phyloP scores from a whole-genome alignment of 2,888 invertebrate species.

The Drosophila recens region DNA sequence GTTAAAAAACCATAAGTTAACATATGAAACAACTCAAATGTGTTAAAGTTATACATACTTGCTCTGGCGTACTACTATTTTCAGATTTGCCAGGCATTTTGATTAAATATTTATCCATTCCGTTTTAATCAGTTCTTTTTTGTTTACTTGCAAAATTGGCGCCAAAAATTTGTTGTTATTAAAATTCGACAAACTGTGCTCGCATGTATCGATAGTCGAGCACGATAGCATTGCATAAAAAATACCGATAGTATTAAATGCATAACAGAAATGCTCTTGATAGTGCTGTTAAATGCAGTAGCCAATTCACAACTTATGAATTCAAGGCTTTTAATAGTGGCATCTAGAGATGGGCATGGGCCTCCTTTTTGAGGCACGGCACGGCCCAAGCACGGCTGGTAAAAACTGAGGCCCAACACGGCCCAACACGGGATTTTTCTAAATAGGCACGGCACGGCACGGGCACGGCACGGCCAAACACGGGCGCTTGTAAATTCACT shows the following conservation, averaged over 20 bases:
- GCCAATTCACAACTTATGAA: neutral
- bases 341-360: no score
- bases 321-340: neutral
- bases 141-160: slow-evolving; percentile 38
- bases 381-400: no score
- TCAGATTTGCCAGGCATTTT: slow-evolving; percentile 55
- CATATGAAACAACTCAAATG: accelerated
- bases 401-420: no score
- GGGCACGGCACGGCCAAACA: no score
- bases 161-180: slow-evolving; percentile 54
- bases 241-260: neutral
- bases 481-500: no score
- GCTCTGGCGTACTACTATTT: slow-evolving; percentile 17
- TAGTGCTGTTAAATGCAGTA: neutral
- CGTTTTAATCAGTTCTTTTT: slow-evolving; percentile 27
- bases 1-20: neutral
- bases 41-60: slow-evolving; percentile 22
- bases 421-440: no score
- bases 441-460: no score
- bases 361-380: no score
- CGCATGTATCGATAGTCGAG: neutral
- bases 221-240: neutral
- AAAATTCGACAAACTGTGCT: neutral
- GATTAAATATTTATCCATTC: slow-evolving; percentile 70
- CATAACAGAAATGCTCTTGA: neutral